Percentiles rank a stretch among this genome's conserved stretches.
phyloP scores from a whole-genome alignment of 1,140 invertebrate genomes.

The Drosophila orena region DNA sequence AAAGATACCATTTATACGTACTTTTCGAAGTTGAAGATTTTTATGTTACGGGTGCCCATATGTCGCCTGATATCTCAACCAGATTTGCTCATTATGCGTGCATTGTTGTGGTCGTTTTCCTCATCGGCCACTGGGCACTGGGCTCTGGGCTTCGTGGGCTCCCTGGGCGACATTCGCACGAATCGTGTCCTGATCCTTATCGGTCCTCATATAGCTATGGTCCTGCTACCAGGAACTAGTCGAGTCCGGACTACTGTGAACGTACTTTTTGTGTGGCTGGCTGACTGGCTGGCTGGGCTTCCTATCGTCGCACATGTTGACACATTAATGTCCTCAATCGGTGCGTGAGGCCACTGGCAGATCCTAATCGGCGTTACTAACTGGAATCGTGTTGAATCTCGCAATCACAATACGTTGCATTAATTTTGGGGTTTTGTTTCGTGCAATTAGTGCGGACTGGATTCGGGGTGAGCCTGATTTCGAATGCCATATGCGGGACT shows the following conservation, averaged over 20 bases:
- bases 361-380: constrained; percentile 80
- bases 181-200: constrained; percentile 67
- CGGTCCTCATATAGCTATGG: constrained; percentile 1
- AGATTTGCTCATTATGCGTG: constrained; percentile 73
- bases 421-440: constrained; percentile 62
- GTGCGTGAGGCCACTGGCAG: constrained; percentile 65
- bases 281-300: constrained; percentile 2
- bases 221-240: constrained; percentile 73
- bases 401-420: constrained; percentile 70
- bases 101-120: constrained; percentile 64
- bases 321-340: constrained; percentile 73
- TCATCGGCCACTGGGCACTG: constrained; percentile 11
- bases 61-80: constrained; percentile 32
- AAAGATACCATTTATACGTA: constrained; percentile 17
- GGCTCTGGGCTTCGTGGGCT: too few species aligned
- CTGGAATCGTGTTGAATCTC: constrained; percentile 71
- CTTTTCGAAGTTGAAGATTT: constrained; percentile 34
- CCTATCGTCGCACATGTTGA: constrained; percentile 73
- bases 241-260: constrained; percentile 40
- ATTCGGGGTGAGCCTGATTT: constrained; percentile 36
- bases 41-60: constrained; percentile 51
- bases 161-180: constrained; percentile 68
- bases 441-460: constrained; percentile 65
- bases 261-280: constrained; percentile 18
- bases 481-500: constrained; percentile 58